phyloP scores from a whole-genome alignment of 2,113 vertebrate species.

The Archocentrus centrarchus region DNA sequence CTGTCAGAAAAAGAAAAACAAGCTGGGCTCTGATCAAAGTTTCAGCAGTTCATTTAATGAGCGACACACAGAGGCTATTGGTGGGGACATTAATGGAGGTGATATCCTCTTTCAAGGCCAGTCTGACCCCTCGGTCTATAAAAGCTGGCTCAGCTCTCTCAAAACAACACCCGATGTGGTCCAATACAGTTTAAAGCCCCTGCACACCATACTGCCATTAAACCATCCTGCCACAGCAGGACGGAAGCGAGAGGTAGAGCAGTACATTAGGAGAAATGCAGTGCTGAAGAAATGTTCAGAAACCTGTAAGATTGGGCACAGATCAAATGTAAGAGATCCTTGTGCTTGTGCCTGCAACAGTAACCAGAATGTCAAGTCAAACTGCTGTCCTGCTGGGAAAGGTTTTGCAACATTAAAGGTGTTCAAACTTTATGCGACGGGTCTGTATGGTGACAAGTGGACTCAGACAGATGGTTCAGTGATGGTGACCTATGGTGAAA shows the following conservation, averaged over 20 bases:
- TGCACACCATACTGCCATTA: slow-evolving; percentile 66
- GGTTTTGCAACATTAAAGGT: slow-evolving; percentile 79
- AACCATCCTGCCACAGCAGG: slow-evolving; percentile 31
- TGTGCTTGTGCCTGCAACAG: slow-evolving; percentile 58
- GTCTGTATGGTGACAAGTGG: slow-evolving; percentile 66
- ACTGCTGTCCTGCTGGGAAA: slow-evolving; percentile 79
- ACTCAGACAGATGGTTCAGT: slow-evolving; percentile 71
- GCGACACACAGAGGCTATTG: slow-evolving; percentile 40
- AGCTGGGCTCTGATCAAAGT: background rate
- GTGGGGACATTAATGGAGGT: slow-evolving; percentile 21
- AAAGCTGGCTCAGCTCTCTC: slow-evolving; percentile 48
- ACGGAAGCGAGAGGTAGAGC: slow-evolving; percentile 75
- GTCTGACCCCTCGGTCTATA: background rate
- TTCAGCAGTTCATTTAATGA: slow-evolving; percentile 66
- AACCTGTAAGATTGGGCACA: slow-evolving; percentile 56
- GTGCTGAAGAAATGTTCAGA: slow-evolving; percentile 74
- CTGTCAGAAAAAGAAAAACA: slow-evolving; percentile 24
- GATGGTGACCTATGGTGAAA: slow-evolving; percentile 49
- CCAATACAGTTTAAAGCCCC: slow-evolving; percentile 73
- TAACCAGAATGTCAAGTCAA: slow-evolving; percentile 25
- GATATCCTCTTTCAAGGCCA: slow-evolving; percentile 42
- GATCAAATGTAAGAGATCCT: slow-evolving; percentile 38
- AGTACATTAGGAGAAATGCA: slow-evolving; percentile 73
- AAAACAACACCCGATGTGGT: slow-evolving; percentile 66
- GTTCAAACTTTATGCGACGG: background rate